Base-by-base conservation (phyloP, 2,888 invertebrate genomes). In the Seladonia tumulorum region DNA sequence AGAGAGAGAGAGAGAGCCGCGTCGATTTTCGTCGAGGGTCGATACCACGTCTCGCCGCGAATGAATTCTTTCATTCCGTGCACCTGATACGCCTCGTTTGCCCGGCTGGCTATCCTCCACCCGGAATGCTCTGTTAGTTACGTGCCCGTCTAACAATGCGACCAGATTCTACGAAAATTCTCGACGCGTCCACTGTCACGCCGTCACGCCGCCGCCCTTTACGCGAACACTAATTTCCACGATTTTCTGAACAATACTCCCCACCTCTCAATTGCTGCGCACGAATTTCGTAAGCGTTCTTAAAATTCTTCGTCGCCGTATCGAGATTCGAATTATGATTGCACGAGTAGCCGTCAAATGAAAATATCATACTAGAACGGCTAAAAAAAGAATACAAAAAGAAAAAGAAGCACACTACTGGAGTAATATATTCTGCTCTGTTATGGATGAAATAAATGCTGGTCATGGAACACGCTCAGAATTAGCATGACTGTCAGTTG, bases 21-120 rank as follows among this genome's bases (percentile, higher is more conserved):
- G 74, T 49, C 74, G 81, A 79, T 83, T 83, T 82, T 82, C 85
- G 66, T 70, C 35, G 78, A 47, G 60, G 49, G 49, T 72, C 83
- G 76, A 83, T 76, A 70, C 47, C 82, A 45, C 42, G 39, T 29
- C 53, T 35, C 39, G 47, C 18, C 70, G 53, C 42, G 45, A 82
- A 73, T 66, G 72, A 49, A 47, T 57, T 76, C 47, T 63, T 29
- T 22, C 18, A 70, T 60, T 47, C n/a, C 49, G 29, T 35, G 49
- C 82, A 76, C 75, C 72, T 81, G 72, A 76, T 53, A 25, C 45
- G 76, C 57, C 25, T 75, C 22, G 57, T 29, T 76, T 53, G 47
- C 22, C 18, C 53, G 35, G 29, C 22, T 5, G 39, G 39, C 68
- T 68, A 39, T 39, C 39, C 35, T 68, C 35, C 68, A 12, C 29